Percentiles rank a stretch among this genome's conserved stretches.
Evolutionary conservation across 2,888 invertebrate species (phyloP).

Genomic region (Sphaerophoria rueppellii): DNA sequence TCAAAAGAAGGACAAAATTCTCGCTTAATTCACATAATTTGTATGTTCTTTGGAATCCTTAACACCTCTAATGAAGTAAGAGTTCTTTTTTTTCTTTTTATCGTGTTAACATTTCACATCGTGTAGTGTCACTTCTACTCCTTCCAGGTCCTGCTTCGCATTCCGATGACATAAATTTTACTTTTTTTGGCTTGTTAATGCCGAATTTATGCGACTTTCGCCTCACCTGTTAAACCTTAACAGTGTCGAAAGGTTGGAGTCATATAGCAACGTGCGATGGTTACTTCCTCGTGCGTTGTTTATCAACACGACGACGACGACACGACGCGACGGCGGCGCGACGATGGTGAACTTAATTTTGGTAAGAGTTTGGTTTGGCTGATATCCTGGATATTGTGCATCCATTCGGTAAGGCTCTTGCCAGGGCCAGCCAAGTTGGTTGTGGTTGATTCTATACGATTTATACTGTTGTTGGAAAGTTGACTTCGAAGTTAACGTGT

Average conservation of each 20-base stretch:
- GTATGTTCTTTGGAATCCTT: conserved; percentile 55
- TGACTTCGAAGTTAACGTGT: conserved; percentile 3
- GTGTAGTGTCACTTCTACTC: conserved; percentile 21
- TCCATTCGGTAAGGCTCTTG: not conserved
- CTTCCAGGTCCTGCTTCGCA: conserved; percentile 19
- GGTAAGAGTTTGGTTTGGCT: conserved; percentile 28
- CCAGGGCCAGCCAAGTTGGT: not conserved
- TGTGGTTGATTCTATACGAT: conserved; percentile 23
- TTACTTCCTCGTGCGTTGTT: conserved; percentile 62
- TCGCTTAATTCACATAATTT: conserved; percentile 64
- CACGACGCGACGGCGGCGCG: no score
- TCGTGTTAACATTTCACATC: conserved; percentile 61
- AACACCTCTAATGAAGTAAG: conserved; percentile 67
- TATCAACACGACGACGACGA: conserved; percentile 54
- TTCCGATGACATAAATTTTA: conserved; percentile 58
- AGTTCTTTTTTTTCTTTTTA: conserved; percentile 40
- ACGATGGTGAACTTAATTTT: conserved; percentile 42
- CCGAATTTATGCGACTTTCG: conserved; percentile 68
- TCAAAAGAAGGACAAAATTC: not conserved
- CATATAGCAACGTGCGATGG: conserved; percentile 13
- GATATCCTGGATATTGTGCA: conserved; percentile 8
- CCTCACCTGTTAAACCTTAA: not conserved
- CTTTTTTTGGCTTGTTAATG: conserved; percentile 69
- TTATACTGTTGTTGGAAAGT: conserved; percentile 3
- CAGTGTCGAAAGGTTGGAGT: not conserved